phyloP scores from a whole-genome alignment of 2,888 invertebrate genomes.

The Hypena proboscidalis region DNA sequence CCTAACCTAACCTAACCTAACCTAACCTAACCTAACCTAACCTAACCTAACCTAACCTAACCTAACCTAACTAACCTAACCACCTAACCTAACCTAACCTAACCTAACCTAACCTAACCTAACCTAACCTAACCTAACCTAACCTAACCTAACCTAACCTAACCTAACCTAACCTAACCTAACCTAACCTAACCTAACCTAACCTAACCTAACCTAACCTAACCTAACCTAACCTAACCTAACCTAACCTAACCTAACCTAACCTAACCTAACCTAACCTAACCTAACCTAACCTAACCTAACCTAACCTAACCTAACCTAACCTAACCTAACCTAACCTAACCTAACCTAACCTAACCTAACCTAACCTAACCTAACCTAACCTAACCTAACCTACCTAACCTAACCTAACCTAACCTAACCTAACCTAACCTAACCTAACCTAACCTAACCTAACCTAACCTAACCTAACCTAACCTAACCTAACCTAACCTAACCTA shows the following conservation, averaged over 20 bases:
- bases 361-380: slow-evolving; percentile 40
- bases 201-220: slow-evolving; percentile 21
- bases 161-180: slow-evolving; percentile 18
- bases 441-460: slow-evolving; percentile 15
- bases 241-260: slow-evolving; percentile 14
- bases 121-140: slow-evolving; percentile 15
- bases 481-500: slow-evolving; percentile 14
- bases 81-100: slow-evolving; percentile 15
- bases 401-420: slow-evolving; percentile 36
- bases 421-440: slow-evolving; percentile 16
- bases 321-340: slow-evolving; percentile 23
- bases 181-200: slow-evolving; percentile 18
- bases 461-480: slow-evolving; percentile 9
- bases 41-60: slow-evolving; percentile 26
- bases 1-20: slow-evolving; percentile 18
- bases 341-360: slow-evolving; percentile 24
- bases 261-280: slow-evolving; percentile 18
- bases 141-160: slow-evolving; percentile 16
- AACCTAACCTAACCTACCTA: slow-evolving; percentile 31
- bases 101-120: slow-evolving; percentile 22
- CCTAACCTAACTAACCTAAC: slow-evolving; percentile 20
- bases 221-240: slow-evolving; percentile 23
- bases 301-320: slow-evolving; percentile 24
- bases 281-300: slow-evolving; percentile 35
- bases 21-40: slow-evolving; percentile 25